Base-by-base conservation (phyloP, 2,888 invertebrate species). In the Coleophora deauratella region DNA sequence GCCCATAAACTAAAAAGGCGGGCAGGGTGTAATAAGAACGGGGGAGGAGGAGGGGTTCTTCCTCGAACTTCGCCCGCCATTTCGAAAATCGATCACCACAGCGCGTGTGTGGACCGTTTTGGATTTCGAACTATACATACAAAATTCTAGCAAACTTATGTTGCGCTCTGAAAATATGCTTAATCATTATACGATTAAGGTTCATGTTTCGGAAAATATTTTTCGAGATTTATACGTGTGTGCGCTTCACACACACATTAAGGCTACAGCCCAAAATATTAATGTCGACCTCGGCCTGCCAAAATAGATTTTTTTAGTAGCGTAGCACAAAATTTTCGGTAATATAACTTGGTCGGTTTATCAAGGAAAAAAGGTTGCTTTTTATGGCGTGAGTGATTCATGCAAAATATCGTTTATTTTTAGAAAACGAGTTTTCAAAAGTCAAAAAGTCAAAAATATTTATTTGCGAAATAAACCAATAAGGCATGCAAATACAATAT, bases 11-110 rank as follows among this genome's bases (percentile, higher is more conserved):
- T 33, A 42, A 42, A 36, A 40, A 66, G 62, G 62, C 62, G 61
- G 59, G 55, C 55, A 65, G 55, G 64, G 59, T 62, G 67, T 66
- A 62, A 68, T 69, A 62, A 66, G 66, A 60, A 57, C 41, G 55
- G 52, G 52, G 46, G 54, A 53, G 56, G 49, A 41, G 51, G 41
- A 55, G 51, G 47, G 49, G 42, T 33, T 46, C 53, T 58, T 58
- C 57, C 58, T 57, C 59, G 54, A 65, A 67, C 57, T 61, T 60
- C 53, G 56, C 55, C 45, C 65, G 64, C 61, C 64, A 59, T 75
- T 75, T 81, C 76, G 66, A 81, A 81, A 81, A 81, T 81, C 81
- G 80, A 81, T 81, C 74, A 72, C 65, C 54, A 31, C 62, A 66
- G 69, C 77, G 73, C 73, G 78, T 75, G 76, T 79, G 74, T 79